A percentile compares a stretch with the other conserved stretches of the same genome.
phyloP scores from a whole-genome alignment of 2,113 vertebrate species.

The Oophaga pumilio region DNA sequence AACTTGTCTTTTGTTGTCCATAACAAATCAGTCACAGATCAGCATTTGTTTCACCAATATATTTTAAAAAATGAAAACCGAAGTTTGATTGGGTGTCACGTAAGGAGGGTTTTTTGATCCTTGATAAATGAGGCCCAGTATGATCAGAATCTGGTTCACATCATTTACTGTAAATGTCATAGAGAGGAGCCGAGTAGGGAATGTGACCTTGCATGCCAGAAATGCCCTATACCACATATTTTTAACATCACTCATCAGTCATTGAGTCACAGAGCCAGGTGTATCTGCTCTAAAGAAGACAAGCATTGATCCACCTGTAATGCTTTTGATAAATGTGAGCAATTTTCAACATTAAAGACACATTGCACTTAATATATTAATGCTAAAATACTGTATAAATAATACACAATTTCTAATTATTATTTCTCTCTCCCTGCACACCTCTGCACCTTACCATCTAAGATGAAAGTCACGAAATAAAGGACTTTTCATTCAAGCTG shows the following conservation, averaged over 20 bases:
- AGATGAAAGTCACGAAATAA: too few species aligned
- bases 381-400: neutral
- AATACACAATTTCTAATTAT: neutral
- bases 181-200: neutral
- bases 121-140: neutral
- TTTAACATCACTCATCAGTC: neutral
- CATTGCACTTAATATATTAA: neutral
- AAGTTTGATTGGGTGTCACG: too few species aligned
- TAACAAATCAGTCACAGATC: too few species aligned
- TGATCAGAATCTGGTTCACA: neutral
- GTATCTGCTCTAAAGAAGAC: neutral
- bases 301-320: neutral
- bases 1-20: too few species aligned
- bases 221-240: constrained; percentile 5
- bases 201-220: neutral
- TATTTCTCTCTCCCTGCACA: too few species aligned
- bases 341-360: neutral
- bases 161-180: neutral
- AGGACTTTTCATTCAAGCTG: too few species aligned
- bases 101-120: too few species aligned
- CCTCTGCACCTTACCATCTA: too few species aligned
- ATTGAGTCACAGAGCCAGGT: neutral
- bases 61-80: too few species aligned
- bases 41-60: too few species aligned
- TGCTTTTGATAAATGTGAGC: neutral